Evolutionary conservation across 2,888 invertebrate species (phyloP).

Genomic region (Fissipunctia ypsillon): DNA sequence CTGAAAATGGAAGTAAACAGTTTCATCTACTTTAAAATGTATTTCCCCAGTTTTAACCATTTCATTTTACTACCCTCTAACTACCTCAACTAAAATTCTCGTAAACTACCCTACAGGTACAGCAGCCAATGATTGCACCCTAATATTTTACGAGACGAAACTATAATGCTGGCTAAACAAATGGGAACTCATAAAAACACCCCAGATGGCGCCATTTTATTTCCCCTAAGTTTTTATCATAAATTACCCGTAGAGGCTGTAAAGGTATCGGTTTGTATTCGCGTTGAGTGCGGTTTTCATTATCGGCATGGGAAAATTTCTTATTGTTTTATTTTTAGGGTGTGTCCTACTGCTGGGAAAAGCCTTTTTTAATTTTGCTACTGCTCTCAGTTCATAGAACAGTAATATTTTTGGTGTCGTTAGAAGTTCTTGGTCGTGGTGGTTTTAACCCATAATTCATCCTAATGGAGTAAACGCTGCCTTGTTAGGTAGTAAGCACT

Average conservation of each 20-base stretch:
- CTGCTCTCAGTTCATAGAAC: not conserved
- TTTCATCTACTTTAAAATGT: not conserved
- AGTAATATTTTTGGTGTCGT: not conserved
- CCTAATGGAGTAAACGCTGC: not conserved
- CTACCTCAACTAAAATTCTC: slow-evolving; percentile 26
- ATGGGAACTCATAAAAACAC: slow-evolving; percentile 53
- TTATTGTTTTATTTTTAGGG: slow-evolving; percentile 8
- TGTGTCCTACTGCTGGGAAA: too few species aligned
- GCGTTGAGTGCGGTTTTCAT: slow-evolving; percentile 32
- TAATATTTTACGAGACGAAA: slow-evolving; percentile 56
- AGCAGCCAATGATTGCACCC: slow-evolving; percentile 37
- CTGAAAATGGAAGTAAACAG: not conserved
- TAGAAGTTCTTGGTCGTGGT: not conserved
- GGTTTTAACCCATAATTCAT: not conserved
- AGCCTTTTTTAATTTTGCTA: not conserved
- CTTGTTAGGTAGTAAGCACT: too few species aligned
- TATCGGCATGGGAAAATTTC: slow-evolving; percentile 1
- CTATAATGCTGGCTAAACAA: slow-evolving; percentile 56
- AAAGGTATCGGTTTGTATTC: slow-evolving; percentile 26
- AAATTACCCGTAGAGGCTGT: slow-evolving; percentile 37
- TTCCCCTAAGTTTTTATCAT: slow-evolving; percentile 48
- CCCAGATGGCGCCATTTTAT: slow-evolving; percentile 57
- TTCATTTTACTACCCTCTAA: slow-evolving; percentile 20
- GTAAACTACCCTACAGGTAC: slow-evolving; percentile 38
- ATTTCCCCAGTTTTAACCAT: slow-evolving; percentile 10